Evolutionary conservation across 2,888 invertebrate species (phyloP).

Genomic region (Aphidoletes aphidimyza): DNA sequence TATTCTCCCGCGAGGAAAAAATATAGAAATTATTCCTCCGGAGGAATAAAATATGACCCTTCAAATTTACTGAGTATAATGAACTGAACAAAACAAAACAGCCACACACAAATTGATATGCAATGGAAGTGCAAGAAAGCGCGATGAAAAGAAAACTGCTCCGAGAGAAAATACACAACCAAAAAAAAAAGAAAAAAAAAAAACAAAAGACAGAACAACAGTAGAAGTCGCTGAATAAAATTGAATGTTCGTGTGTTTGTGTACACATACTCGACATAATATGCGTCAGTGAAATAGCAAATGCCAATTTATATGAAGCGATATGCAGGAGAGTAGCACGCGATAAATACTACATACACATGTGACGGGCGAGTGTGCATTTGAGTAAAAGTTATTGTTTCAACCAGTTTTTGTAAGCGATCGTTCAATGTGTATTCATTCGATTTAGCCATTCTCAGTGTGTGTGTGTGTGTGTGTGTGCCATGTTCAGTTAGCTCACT

Average conservation of each 20-base stretch:
- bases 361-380: constrained; percentile 26
- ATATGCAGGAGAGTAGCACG: constrained; percentile 42
- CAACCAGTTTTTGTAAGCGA: constrained; percentile 21
- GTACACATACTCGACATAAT: constrained; percentile 4
- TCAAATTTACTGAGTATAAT: too few relatives aligned
- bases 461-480: neutral
- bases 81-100: neutral
- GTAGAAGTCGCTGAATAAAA: neutral
- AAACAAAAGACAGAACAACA: neutral
- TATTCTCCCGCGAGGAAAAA: too few relatives aligned
- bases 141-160: neutral
- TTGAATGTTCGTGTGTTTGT: neutral
- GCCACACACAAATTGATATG: neutral
- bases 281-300: constrained; percentile 31
- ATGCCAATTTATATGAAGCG: constrained; percentile 39
- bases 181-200: neutral
- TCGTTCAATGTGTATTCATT: neutral
- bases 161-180: neutral
- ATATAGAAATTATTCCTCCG: too few relatives aligned
- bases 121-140: neutral
- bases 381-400: constrained; percentile 47
- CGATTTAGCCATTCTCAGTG: neutral
- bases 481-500: neutral
- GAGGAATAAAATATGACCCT: too few relatives aligned
- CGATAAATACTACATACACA: constrained; percentile 46